A percentile compares a stretch with the other conserved stretches of the same genome.
These are phyloP conservation scores for Poeciliopsis gracilis DNA, from an alignment of 2,797 vertebrate species.

Conservation along the genomic window DNA sequence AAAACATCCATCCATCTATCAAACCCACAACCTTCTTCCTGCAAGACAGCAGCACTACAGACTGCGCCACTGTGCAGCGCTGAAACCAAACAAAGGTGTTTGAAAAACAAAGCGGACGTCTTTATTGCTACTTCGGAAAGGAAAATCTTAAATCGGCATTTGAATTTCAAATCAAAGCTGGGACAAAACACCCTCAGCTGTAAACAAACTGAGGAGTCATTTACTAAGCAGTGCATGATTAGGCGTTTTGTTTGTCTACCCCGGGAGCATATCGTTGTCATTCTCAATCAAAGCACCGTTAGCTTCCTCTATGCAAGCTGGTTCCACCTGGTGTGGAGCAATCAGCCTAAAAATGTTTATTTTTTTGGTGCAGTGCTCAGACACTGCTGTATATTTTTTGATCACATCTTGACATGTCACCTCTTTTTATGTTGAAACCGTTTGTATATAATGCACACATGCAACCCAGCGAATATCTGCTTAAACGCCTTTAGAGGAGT, in stretches of 20 bases:
- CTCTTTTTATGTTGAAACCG: background rate
- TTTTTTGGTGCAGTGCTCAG: constrained; percentile 1
- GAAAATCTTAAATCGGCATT: constrained; percentile 52
- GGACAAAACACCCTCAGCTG: constrained; percentile 56
- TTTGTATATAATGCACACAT: background rate
- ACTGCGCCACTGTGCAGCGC: no score
- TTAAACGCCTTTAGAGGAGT: background rate
- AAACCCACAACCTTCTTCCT: no score
- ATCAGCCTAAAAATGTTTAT: constrained; percentile 3
- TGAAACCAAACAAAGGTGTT: constrained; percentile 9
- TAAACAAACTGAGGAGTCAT: constrained; percentile 55
- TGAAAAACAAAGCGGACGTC: constrained; percentile 23
- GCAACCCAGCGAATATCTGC: background rate
- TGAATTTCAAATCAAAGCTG: constrained; percentile 69
- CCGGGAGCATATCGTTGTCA: constrained; percentile 64
- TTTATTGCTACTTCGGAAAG: constrained; percentile 21
- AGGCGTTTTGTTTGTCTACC: constrained; percentile 68
- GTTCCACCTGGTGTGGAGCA: constrained; percentile 19
- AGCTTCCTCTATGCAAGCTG: constrained; percentile 32
- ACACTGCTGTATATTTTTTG: constrained; percentile 2
- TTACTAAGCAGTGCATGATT: constrained; percentile 64
- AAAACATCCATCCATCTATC: background rate
- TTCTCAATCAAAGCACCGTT: constrained; percentile 58
- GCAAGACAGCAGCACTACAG: no score
- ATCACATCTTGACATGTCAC: background rate